Evolutionary conservation across 2,888 invertebrate species (phyloP).

Genomic region (Watsonalla cultraria): DNA sequence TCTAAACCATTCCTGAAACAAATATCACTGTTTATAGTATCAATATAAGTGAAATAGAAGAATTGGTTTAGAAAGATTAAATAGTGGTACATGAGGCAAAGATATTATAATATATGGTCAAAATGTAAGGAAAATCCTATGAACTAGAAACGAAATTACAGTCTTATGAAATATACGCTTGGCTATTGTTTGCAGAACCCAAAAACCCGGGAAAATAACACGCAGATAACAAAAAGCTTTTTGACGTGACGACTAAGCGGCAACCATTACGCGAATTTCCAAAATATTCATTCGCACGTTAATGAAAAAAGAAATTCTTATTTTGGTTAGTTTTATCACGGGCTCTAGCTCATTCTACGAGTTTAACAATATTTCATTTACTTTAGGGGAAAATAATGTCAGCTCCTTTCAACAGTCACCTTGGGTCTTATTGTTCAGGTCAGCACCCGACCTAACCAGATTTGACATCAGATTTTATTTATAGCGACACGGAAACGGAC

Average conservation of each 20-base stretch:
- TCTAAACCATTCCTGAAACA: constrained; percentile 41
- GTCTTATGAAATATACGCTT: constrained; percentile 64
- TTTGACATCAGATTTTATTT: no score
- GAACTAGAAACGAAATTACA: constrained; percentile 66
- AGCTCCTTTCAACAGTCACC: background rate
- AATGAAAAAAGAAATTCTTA: constrained; percentile 34
- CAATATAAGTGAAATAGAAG: background rate
- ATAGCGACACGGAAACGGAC: no score
- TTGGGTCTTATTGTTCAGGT: no score
- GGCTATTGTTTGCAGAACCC: constrained; percentile 64
- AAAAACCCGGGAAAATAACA: constrained; percentile 66
- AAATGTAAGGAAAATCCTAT: constrained; percentile 39
- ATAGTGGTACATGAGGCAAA: no score
- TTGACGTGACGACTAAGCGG: constrained; percentile 49
- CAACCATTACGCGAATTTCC: constrained; percentile 43
- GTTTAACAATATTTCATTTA: constrained; percentile 13
- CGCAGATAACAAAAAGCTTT: constrained; percentile 67
- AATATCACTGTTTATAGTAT: constrained; percentile 14
- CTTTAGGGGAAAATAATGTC: constrained; percentile 13
- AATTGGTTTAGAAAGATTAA: no score
- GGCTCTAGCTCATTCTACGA: constrained; percentile 10
- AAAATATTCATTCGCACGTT: constrained; percentile 47
- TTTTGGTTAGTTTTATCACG: constrained; percentile 24
- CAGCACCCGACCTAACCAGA: no score
- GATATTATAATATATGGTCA: background rate